phyloP scores from a whole-genome alignment of 2,888 invertebrate genomes.

The Hartigia nigra region DNA sequence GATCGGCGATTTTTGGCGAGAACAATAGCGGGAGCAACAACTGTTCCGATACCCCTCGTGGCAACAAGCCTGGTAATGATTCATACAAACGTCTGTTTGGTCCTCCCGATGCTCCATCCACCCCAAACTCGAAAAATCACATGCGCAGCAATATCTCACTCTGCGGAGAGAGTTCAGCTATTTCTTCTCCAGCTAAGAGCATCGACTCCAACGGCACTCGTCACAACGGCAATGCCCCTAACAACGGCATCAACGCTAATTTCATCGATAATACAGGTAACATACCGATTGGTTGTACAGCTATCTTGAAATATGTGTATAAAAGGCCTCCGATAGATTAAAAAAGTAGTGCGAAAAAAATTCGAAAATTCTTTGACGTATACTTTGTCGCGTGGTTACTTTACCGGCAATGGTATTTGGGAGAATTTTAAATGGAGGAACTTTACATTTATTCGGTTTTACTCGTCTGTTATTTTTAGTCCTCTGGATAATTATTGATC shows the following conservation, averaged over 20 bases:
- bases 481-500: neutral
- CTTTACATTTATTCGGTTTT: neutral
- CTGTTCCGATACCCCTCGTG: constrained; percentile 55
- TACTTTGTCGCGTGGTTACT: neutral
- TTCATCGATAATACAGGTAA: constrained; percentile 25
- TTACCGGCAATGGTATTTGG: neutral
- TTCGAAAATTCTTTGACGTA: neutral
- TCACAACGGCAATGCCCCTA: constrained; percentile 52
- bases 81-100: constrained; percentile 74
- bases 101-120: constrained; percentile 68
- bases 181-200: constrained; percentile 36
- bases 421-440: neutral
- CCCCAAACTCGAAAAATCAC: constrained; percentile 71
- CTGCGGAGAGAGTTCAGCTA: constrained; percentile 61
- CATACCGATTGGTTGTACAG: constrained; percentile 29
- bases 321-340: constrained; percentile 41
- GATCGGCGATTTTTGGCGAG: constrained; percentile 61
- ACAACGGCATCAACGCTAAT: constrained; percentile 45
- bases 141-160: constrained; percentile 73
- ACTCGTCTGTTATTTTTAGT: neutral
- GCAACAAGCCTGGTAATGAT: constrained; percentile 70
- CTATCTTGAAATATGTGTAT: constrained; percentile 61
- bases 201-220: constrained; percentile 42
- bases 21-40: constrained; percentile 54
- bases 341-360: neutral